A percentile compares a stretch with the other conserved stretches of the same genome.
Evolutionary conservation across 2,888 invertebrate species (phyloP).

Genomic region (Crepidodera aurea): DNA sequence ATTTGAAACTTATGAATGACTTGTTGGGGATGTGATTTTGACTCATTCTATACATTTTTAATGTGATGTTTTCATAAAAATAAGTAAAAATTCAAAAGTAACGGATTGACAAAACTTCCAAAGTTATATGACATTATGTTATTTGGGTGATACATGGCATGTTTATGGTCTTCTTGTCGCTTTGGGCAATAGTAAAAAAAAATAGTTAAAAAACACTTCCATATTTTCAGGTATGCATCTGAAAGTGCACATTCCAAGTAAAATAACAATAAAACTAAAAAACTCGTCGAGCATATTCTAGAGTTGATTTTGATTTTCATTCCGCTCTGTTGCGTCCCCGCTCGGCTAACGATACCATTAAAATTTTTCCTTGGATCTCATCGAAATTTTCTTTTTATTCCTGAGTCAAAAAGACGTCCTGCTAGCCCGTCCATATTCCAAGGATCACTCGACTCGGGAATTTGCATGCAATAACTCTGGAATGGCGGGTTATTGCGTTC

Average conservation of each 20-base stretch:
- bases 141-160: too few species aligned
- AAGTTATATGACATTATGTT: too few species aligned
- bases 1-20: too few species aligned
- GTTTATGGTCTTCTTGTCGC: too few species aligned
- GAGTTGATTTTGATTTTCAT: constrained; percentile 3
- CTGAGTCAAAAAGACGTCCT: constrained; percentile 17
- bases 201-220: too few species aligned
- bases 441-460: constrained; percentile 50
- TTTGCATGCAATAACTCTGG: constrained; percentile 58
- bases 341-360: constrained; percentile 25
- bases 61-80: too few species aligned
- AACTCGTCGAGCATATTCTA: background rate
- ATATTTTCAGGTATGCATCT: too few species aligned
- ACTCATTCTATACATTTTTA: too few species aligned
- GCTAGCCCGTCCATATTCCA: constrained; percentile 16
- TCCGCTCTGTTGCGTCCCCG: constrained; percentile 14
- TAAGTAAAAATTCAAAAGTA: too few species aligned
- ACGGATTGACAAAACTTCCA: too few species aligned
- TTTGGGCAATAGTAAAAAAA: too few species aligned
- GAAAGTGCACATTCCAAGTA: background rate
- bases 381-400: constrained; percentile 24
- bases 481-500: constrained; percentile 49
- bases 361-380: constrained; percentile 20
- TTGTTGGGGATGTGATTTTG: too few species aligned
- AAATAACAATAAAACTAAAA: background rate